Conservation (phyloP, 2,888 invertebrate species). For the Campaea margaritaria region DNA sequence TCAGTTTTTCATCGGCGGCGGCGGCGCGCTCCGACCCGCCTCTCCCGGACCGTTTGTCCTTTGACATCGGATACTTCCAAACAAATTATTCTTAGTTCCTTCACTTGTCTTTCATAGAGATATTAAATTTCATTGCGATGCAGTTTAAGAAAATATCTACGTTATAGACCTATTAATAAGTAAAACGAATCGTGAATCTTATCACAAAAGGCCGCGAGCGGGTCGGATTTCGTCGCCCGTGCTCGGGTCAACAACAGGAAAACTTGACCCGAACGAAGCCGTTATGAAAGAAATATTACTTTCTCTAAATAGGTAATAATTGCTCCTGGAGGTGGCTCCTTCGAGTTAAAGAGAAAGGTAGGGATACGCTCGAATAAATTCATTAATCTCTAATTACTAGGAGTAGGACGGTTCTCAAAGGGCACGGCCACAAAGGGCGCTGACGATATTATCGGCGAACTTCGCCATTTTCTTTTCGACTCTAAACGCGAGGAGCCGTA, state of each 20-base stretch:
- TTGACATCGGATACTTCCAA: slow-evolving; percentile 45
- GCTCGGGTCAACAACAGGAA: slow-evolving; percentile 7
- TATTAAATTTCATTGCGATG: slow-evolving; percentile 31
- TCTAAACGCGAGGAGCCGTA: slow-evolving; percentile 54
- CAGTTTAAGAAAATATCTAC: slow-evolving; percentile 22
- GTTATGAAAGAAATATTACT: slow-evolving; percentile 19
- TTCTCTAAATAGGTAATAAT: slow-evolving; percentile 36
- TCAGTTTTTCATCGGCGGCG: slow-evolving; percentile 79
- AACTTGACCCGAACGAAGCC: slow-evolving; percentile 7
- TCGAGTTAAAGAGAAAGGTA: slow-evolving; percentile 31
- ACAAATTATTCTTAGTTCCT: slow-evolving; percentile 48
- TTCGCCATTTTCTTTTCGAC: slow-evolving; percentile 69
- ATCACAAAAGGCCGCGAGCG: slow-evolving; percentile 12
- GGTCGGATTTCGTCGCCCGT: slow-evolving; percentile 6
- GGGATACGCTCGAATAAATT: slow-evolving; percentile 57
- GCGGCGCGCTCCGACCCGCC: slow-evolving; percentile 32
- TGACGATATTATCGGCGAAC: slow-evolving; percentile 68
- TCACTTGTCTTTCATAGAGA: slow-evolving; percentile 31
- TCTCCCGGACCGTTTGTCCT: slow-evolving; percentile 49
- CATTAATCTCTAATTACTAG: slow-evolving; percentile 79
- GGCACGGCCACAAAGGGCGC: slow-evolving; percentile 67
- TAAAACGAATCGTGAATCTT: slow-evolving; percentile 10
- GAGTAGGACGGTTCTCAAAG: slow-evolving; percentile 67
- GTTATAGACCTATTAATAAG: slow-evolving; percentile 24
- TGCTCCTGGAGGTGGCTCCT: slow-evolving; percentile 23